phyloP scores from a whole-genome alignment of 2,797 vertebrate genomes.

The Hipposideros larvatus region DNA sequence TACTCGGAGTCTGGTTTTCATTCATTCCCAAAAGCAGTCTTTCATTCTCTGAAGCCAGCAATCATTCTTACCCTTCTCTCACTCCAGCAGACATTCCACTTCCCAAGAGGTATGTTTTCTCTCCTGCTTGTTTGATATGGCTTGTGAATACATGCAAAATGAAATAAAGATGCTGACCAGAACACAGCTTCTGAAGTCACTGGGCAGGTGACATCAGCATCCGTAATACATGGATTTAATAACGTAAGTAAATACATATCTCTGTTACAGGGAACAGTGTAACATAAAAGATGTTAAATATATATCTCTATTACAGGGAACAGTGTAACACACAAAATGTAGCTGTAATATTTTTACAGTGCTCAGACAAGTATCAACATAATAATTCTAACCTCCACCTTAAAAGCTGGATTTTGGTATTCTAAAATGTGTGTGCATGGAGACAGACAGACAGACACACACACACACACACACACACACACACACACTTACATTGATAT shows the following conservation, averaged over 20 bases:
- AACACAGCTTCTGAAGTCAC: neutral
- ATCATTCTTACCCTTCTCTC: constrained; percentile 4
- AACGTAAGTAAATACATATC: neutral
- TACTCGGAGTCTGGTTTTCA: neutral
- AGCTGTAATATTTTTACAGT: neutral
- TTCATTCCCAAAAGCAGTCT: constrained; percentile 11
- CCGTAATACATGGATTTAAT: neutral
- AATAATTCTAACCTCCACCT: neutral
- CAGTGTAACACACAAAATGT: neutral
- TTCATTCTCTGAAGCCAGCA: neutral
- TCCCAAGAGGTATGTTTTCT: neutral
- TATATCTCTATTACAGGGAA: neutral
- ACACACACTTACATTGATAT: neutral
- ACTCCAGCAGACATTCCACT: neutral
- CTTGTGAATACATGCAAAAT: neutral
- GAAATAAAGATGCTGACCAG: neutral
- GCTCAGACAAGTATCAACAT: neutral
- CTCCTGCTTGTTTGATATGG: neutral
- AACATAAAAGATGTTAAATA: too few species aligned
- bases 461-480: neutral
- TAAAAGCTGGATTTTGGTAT: neutral
- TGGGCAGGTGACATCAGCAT: neutral
- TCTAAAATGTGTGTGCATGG: neutral
- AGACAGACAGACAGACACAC: neutral
- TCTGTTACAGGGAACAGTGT: too few species aligned